A percentile compares a stretch with the other conserved stretches of the same genome.
Conservation (phyloP, 37 sponge, comb jelly and placozoan genomes). For the Ianthella basta region DNA sequence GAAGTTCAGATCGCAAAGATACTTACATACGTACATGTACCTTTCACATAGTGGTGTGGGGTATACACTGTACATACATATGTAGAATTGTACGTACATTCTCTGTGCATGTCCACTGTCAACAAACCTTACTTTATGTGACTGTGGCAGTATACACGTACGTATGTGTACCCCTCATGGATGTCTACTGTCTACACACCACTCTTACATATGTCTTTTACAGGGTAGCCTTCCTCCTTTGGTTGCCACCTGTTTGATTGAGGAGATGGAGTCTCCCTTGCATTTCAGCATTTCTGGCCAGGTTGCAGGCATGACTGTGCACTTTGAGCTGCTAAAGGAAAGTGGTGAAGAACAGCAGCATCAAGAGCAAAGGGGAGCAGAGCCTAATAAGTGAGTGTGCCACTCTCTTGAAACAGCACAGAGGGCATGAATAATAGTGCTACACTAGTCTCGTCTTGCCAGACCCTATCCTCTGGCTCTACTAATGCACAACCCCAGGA, state of each 20-base stretch:
- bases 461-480: too few relatives aligned
- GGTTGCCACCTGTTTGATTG: conserved; percentile 44
- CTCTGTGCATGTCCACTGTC: neutral
- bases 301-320: conserved; percentile 56
- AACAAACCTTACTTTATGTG: neutral
- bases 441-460: too few relatives aligned
- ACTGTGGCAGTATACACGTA: neutral
- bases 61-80: neutral
- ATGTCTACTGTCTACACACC: too few relatives aligned
- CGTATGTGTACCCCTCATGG: neutral
- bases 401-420: too few relatives aligned
- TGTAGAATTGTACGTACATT: neutral
- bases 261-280: conserved; percentile 53
- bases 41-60: too few relatives aligned
- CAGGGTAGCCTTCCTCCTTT: neutral
- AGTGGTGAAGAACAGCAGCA: neutral
- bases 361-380: too few relatives aligned
- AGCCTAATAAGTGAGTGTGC: too few relatives aligned
- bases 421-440: too few relatives aligned
- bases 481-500: too few relatives aligned
- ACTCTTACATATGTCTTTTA: neutral
- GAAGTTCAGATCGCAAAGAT: too few relatives aligned
- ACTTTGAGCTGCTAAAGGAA: conserved; percentile 28
- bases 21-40: too few relatives aligned
- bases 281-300: conserved; percentile 50